These are phyloP conservation scores for Alfaro cultratus DNA, from an alignment of 2,797 vertebrate species.

Conservation along the genomic window DNA sequence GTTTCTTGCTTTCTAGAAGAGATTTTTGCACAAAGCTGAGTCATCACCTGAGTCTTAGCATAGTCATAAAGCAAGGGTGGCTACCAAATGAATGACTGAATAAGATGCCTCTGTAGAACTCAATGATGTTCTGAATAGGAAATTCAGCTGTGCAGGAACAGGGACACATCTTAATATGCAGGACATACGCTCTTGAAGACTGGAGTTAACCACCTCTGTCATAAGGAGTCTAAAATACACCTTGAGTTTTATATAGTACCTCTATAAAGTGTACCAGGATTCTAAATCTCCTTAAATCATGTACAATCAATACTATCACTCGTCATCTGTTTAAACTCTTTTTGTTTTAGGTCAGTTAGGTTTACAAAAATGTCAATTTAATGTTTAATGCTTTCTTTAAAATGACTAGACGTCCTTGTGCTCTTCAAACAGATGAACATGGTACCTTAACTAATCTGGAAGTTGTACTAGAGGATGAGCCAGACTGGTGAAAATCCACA, in stretches of 20 bases:
- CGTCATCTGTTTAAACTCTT: not conserved
- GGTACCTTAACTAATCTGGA: not conserved
- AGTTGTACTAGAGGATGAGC: not conserved
- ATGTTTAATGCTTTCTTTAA: not conserved
- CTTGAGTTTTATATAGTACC: not conserved
- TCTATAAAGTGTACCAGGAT: not conserved
- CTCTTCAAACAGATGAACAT: not conserved
- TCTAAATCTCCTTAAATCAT: not conserved
- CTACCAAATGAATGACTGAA: not conserved
- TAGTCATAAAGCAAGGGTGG: not conserved
- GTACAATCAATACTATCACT: not conserved
- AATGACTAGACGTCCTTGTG: not conserved
- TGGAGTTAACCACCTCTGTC: not conserved
- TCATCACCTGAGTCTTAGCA: not conserved
- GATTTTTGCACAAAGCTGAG: not conserved
- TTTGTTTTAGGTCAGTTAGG: not conserved
- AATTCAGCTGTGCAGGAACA: not conserved
- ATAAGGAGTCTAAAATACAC: not conserved
- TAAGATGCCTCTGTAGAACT: not conserved
- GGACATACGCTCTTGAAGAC: not conserved
- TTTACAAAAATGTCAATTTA: too few relatives aligned
- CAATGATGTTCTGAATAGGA: not conserved
- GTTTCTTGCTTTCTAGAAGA: not conserved
- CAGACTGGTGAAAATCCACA: not conserved
- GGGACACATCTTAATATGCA: not conserved